Evolutionary conservation across 2,797 vertebrate species (phyloP).

Genomic region (Myotis planiceps): DNA sequence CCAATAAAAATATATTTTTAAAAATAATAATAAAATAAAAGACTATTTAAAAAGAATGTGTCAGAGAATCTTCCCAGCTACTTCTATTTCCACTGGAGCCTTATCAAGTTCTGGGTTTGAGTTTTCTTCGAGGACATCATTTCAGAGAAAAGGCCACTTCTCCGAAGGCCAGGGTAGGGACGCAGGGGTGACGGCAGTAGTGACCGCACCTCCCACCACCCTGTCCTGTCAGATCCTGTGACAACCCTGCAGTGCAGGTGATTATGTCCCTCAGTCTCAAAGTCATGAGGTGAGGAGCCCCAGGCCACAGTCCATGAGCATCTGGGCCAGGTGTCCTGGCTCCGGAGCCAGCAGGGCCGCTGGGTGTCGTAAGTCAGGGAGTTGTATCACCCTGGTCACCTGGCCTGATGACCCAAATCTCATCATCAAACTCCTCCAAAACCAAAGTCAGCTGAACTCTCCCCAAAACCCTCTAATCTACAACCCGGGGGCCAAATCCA

Average conservation of each 20-base stretch:
- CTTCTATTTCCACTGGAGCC: neutral
- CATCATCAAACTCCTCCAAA: neutral
- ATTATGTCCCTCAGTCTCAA: too few relatives aligned
- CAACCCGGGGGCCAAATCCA: neutral
- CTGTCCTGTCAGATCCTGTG: fast-evolving
- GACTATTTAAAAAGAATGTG: too few relatives aligned
- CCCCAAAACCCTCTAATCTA: neutral
- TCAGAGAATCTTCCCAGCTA: neutral
- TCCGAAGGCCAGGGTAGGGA: neutral
- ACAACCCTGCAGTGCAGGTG: fast-evolving
- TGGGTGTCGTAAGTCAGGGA: too few relatives aligned
- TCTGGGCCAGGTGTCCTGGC: neutral
- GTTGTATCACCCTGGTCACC: neutral
- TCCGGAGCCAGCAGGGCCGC: neutral
- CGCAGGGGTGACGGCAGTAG: fast-evolving
- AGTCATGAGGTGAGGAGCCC: neutral
- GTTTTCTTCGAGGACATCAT: neutral
- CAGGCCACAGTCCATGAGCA: neutral
- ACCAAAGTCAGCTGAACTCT: too few relatives aligned
- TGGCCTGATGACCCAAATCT: neutral
- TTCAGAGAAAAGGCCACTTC: neutral
- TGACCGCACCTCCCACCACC: fast-evolving
- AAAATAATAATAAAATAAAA: neutral
- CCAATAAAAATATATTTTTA: too few relatives aligned
- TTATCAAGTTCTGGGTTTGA: neutral